A percentile compares a stretch with the other conserved stretches of the same genome.
Conservation (phyloP, 1,140 invertebrate species). For the Acromyrmex heyeri region DNA sequence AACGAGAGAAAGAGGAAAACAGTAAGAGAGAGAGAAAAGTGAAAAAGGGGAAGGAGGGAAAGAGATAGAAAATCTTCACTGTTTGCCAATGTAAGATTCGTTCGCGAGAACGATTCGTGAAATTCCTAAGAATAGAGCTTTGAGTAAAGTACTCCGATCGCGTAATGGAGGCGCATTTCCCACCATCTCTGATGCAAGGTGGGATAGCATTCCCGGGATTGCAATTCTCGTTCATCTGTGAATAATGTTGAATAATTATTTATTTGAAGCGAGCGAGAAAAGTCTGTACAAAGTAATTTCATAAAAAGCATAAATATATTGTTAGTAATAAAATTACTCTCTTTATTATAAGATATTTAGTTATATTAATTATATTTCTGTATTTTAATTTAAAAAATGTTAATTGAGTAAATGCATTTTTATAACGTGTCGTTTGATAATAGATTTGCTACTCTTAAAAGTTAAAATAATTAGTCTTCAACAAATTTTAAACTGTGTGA, state of each 20-base stretch:
- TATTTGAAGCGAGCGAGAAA: background rate
- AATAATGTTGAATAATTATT: conserved; percentile 9
- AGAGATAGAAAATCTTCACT: conserved; percentile 13
- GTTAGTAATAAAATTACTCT: background rate
- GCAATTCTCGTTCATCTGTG: background rate
- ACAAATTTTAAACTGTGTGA: background rate
- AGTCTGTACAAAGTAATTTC: background rate
- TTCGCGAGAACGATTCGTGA: conserved; percentile 11
- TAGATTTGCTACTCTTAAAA: background rate
- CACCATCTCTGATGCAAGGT: background rate
- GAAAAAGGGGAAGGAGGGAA: background rate
- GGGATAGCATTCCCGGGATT: background rate
- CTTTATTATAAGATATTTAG: background rate
- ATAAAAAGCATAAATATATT: background rate
- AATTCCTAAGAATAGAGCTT: conserved; percentile 37
- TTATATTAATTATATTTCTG: background rate
- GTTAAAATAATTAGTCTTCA: background rate
- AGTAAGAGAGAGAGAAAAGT: background rate
- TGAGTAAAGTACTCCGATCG: conserved; percentile 34
- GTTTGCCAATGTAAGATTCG: conserved; percentile 37
- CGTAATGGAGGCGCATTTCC: conserved; percentile 1
- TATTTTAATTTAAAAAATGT: background rate
- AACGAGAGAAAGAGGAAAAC: background rate
- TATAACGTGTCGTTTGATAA: background rate
- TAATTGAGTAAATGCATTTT: background rate